Base-by-base conservation (phyloP, 1,140 invertebrate genomes). In the Micrasema minimum region DNA sequence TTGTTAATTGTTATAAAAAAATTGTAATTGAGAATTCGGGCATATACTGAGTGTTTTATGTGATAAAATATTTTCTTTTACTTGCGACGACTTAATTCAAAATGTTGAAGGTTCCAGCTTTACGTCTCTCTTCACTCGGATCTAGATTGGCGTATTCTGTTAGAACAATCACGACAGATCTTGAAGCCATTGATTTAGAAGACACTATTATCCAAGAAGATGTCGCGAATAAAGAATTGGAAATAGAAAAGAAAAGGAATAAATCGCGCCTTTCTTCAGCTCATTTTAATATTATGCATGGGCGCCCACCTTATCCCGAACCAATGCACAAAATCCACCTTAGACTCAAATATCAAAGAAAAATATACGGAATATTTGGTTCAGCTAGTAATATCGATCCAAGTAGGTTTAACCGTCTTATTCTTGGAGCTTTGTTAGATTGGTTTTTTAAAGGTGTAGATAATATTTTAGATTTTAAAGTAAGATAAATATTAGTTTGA, bases 341-440 rank as follows among this genome's bases (percentile, higher is more conserved):
- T 9, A 88, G 85, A 0, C 77, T 89, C 1, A 87, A 83, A 67
- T 91, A 89, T 76, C 85, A 88, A 48, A 80, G 84, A 62, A 85
- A 81, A 76, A 77, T 87, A 31, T 86, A 87, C 72, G 90, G 88
- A 0, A 80, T 80, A 5, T 90, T 89, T 77, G 90, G 90, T 0
- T 75, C 80, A 3, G 76, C 72, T 11, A 85, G 84, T 43, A 81
- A 81, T 14, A 76, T 85, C 2, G 77, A 85, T 70, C 84, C 85
- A 3, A 72, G 81, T 76, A 31, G 72, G 57, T 71, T 35, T 62
- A 9, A 51, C 20, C 9, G 10, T 51, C 10, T 51, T 18, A 51
- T 51, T 20, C 12, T 12, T 18, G 11, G 4, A n/a, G n/a, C n/a
- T n/a, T n/a, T n/a, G n/a, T n/a, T n/a, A n/a, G n/a, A n/a, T n/a